Evolutionary conservation across 2,888 invertebrate genomes (phyloP).

Genomic region (Julus scandinavius): DNA sequence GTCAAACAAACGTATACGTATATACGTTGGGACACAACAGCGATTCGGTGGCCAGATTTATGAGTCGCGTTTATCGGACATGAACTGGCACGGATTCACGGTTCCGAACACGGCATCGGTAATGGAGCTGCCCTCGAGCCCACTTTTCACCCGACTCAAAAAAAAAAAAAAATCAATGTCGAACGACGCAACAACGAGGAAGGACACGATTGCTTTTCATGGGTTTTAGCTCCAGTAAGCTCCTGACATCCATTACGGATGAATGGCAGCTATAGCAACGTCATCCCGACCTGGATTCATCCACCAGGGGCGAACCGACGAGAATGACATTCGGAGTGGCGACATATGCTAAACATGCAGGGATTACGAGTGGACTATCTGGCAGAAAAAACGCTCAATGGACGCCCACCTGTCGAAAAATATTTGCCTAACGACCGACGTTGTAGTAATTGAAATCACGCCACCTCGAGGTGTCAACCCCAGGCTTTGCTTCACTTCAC

Average conservation of each 20-base stretch:
- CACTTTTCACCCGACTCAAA: not conserved
- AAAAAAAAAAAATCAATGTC: not conserved
- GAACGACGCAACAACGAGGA: not conserved
- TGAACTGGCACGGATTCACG: constrained; percentile 8
- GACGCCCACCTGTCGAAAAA: too few species aligned
- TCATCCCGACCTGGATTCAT: not conserved
- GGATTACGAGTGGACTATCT: too few species aligned
- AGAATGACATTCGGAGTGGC: too few species aligned
- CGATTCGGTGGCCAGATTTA: constrained; percentile 3
- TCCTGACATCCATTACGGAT: constrained; percentile 2
- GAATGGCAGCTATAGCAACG: constrained; percentile 11
- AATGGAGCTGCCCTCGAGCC: not conserved
- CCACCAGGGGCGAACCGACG: not conserved
- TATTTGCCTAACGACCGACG: too few species aligned
- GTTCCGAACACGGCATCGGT: not conserved
- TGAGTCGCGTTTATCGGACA: not conserved
- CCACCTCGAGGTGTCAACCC: too few species aligned
- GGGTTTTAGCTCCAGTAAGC: not conserved
- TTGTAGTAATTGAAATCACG: too few species aligned
- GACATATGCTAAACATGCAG: too few species aligned
- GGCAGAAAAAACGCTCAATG: not conserved
- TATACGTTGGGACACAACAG: not conserved
- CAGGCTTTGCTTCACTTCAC: too few species aligned
- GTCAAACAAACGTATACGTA: too few species aligned
- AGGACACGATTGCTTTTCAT: constrained; percentile 11